Evolutionary conservation across 2,888 invertebrate genomes (phyloP), one percentile per base, ranked within the genome.

Genomic region (Hypomecis punctinalis): DNA sequence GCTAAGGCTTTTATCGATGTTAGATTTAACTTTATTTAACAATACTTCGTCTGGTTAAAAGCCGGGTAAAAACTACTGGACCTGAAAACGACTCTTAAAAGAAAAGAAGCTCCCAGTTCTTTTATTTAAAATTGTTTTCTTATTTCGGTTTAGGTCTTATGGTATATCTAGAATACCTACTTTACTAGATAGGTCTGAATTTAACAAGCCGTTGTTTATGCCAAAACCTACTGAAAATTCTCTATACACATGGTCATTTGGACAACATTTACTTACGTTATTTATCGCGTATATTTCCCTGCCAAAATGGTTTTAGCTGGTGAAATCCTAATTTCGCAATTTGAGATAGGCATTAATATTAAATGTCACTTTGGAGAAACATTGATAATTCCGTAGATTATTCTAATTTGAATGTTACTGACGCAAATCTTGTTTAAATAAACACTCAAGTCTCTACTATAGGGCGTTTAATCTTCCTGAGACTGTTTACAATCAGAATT

Each of bases 181-280:
- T 79, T 72, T 75, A 71, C 67, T 61, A 48, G 11, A 7, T 36
- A 40, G 3, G 67, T 49, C 49, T 39, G 75, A 76, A 81, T 67
- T 23, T 59, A 46, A 33, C 37, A 43, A 13, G 52, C 62, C 45
- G 35, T 45, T 63, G 77, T 80, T 82, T 80, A 80, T 82, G 83
- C 81, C 84, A 81, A 84, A 77, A 64, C 61, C 63, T 74, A 71
- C 67, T 63, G 67, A 71, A 76, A 59, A 58, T 58, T 59, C 54
- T 58, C 51, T 43, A 63, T 59, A 53, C 62, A 69, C 43, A 71
- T 56, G 62, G 23, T 23, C 23, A 23, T 23, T 23, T 23, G 23
- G 73, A 68, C 63, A 70, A 73, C 70, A 64, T 70, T 73, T 61
- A 68, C 71, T 74, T 63, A 67, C 70, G 72, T 72, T 73, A 73